Evolutionary conservation across 2,797 vertebrate genomes (phyloP).

Genomic region (Sus cebifrons): DNA sequence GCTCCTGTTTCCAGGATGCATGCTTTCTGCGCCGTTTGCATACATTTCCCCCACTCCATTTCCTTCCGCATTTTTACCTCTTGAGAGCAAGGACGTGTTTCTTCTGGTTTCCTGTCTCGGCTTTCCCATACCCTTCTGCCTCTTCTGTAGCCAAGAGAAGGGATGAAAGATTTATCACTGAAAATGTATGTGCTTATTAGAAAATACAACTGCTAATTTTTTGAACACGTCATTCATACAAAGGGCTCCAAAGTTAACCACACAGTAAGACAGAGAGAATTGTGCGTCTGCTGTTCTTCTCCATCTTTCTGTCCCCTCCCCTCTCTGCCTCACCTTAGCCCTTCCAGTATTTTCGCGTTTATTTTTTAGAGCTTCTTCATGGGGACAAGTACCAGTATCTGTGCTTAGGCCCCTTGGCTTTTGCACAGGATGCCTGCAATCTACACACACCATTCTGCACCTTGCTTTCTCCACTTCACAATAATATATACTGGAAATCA

Average conservation of each 20-base stretch:
- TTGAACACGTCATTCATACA: background rate
- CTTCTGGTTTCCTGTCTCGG: background rate
- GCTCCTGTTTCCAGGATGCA: fast-evolving
- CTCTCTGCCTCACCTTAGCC: background rate
- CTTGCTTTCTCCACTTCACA: background rate
- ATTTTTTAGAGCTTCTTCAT: background rate
- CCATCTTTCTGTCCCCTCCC: background rate
- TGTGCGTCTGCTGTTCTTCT: background rate
- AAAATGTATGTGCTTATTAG: background rate
- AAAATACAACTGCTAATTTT: background rate
- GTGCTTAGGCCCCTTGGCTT: background rate
- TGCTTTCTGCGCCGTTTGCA: background rate
- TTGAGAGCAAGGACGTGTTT: background rate
- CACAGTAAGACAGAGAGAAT: background rate
- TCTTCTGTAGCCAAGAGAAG: background rate
- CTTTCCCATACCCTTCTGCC: background rate
- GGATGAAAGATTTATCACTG: background rate
- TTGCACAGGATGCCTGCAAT: background rate
- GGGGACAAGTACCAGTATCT: background rate
- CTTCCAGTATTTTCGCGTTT: background rate
- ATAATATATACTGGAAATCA: background rate
- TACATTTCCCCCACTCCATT: background rate
- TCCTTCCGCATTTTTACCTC: background rate
- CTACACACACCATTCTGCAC: background rate
- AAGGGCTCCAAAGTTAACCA: background rate